Evolutionary conservation across 2,888 invertebrate genomes (phyloP), one percentile per base, ranked within the genome.

Genomic region (Eulithis prunata): DNA sequence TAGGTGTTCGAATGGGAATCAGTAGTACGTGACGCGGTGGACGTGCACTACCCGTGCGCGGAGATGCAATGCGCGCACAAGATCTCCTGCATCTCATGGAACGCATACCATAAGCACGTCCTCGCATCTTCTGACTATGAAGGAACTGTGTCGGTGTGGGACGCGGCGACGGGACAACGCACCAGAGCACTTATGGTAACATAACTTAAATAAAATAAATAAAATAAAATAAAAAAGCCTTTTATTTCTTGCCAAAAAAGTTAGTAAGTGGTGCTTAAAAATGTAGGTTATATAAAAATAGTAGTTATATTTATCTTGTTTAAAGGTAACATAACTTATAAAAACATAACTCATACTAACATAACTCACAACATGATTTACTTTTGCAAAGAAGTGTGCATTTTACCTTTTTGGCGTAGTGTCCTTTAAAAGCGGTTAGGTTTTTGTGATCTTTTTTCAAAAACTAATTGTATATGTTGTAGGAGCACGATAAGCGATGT

Each of bases 31-130:
- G 97, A 98, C 86, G 95, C 96, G 0, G 97, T 98, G 14, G 98
- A 98, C 86, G 96, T 98, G 71, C 98, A 98, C 90, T 98, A 98
- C 90, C 98, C 99, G 8, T 96, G 96, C 81, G 95, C 96, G 8
- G 98, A 98, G 91, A 98, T 99, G 97, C 94, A 96, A 67, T 98
- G 98, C 77, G 95, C 95, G 81, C 98, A 98, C 72, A 99, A 98
- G 92, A 98, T 99, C 74, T 98, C 98, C 41, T 98, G 98, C 91
- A 96, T 98, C 0, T 96, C 97, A 53, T 99, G 98, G 98, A 98
- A 98, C 91, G 96, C 96, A 41, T 98, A 97, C 89, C 97, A 97
- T 88, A 98, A 89, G 79, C 82, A 89, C 76, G 96, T 97, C 81
- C 90, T 99, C 57, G 98, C 98, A 1, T 97, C 98, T 28, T 97